Percentiles rank a stretch among this genome's conserved stretches.
Conservation (phyloP, 2,113 vertebrate species). For the Xenotilapia leptura region DNA sequence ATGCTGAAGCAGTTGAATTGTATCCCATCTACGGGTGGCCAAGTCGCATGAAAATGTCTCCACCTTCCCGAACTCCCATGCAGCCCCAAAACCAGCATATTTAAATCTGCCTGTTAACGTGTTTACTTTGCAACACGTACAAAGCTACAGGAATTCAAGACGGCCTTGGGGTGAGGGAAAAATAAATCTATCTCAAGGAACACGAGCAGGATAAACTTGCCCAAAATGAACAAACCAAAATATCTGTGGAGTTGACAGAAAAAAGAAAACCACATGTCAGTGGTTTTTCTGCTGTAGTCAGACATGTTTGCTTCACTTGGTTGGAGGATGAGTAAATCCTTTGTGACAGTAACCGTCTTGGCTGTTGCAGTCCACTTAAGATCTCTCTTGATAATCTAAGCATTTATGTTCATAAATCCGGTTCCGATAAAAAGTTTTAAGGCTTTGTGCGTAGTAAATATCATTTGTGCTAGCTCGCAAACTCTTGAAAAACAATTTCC, state of each 20-base stretch:
- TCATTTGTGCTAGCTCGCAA: background rate
- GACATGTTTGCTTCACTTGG: background rate
- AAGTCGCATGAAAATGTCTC: background rate
- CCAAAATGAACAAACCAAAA: background rate
- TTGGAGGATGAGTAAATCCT: background rate
- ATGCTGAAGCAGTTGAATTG: background rate
- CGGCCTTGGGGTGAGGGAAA: background rate
- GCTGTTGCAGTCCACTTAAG: fast-evolving
- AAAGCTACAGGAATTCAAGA: background rate
- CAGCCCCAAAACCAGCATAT: background rate
- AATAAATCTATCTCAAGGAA: background rate
- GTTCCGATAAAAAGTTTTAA: background rate
- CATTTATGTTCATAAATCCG: background rate
- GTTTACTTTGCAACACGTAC: background rate
- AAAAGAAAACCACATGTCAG: background rate
- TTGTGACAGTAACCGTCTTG: fast-evolving
- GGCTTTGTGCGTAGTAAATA: fast-evolving
- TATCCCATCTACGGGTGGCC: background rate
- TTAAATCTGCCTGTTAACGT: background rate
- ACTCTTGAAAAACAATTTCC: background rate
- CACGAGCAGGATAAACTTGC: background rate
- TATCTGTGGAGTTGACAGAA: background rate
- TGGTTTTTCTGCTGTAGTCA: background rate
- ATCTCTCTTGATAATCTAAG: background rate
- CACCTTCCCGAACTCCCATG: background rate